Conservation (phyloP, 2,797 vertebrate species). For the Gambusia yucatana region DNA sequence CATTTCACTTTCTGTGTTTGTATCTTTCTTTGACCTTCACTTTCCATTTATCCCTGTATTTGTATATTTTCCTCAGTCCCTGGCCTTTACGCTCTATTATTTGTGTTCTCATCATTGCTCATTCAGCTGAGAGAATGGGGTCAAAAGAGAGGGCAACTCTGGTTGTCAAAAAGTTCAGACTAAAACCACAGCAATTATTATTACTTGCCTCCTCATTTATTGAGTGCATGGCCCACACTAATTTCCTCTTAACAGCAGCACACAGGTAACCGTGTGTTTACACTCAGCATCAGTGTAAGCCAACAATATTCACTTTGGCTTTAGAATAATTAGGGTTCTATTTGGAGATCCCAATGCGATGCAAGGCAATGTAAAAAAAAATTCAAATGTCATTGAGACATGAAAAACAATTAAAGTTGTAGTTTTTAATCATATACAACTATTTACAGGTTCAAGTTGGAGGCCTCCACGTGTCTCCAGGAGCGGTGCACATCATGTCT, state of each 20-base stretch:
- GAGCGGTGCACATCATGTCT: conserved; percentile 90
- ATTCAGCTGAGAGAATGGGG: conserved; percentile 55
- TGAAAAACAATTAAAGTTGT: neutral
- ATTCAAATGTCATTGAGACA: neutral
- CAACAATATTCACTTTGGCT: conserved; percentile 25
- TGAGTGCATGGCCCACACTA: conserved; percentile 49
- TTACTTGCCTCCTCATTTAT: conserved; percentile 50
- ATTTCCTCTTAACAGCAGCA: conserved; percentile 26
- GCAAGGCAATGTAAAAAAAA: neutral
- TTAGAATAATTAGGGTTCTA: conserved; percentile 8
- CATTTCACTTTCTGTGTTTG: neutral
- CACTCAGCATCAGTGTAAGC: conserved; percentile 21
- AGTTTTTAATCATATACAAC: neutral
- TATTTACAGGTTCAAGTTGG: conserved; percentile 91
- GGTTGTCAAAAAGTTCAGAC: conserved; percentile 63
- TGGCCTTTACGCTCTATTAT: conserved; percentile 57
- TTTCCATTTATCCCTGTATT: conserved; percentile 11
- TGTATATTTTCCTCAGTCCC: conserved; percentile 36
- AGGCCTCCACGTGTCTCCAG: conserved; percentile 92
- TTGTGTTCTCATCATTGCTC: conserved; percentile 50
- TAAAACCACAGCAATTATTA: conserved; percentile 64
- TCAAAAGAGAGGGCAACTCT: conserved; percentile 55
- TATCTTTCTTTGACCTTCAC: conserved; percentile 3
- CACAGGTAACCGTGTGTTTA: conserved; percentile 35
- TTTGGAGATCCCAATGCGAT: neutral